A percentile compares a stretch with the other conserved stretches of the same genome.
Evolutionary conservation across 2,888 invertebrate genomes (phyloP).

Genomic region (Flexamia atlantica): DNA sequence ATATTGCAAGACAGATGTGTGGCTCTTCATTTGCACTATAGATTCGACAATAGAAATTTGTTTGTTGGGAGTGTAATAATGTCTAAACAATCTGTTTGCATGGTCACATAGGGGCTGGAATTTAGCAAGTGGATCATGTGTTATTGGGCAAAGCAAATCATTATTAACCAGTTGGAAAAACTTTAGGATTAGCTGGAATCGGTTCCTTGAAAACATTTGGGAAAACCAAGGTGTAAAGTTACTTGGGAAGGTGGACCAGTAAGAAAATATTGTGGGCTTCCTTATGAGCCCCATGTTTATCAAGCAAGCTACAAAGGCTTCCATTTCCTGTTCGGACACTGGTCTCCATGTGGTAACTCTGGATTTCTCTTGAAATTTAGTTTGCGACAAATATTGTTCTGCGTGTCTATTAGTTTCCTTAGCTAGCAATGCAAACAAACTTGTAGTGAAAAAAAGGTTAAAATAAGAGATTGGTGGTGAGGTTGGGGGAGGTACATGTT

Average conservation of each 20-base stretch:
- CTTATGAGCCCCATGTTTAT: background rate
- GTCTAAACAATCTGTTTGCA: background rate
- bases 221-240: background rate
- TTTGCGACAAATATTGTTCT: background rate
- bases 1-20: background rate
- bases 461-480: background rate
- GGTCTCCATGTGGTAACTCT: background rate
- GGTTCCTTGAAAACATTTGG: background rate
- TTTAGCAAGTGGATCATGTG: background rate
- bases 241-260: background rate
- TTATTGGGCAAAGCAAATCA: background rate
- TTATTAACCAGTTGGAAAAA: background rate
- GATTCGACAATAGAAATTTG: background rate
- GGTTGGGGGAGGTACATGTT: background rate
- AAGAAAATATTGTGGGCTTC: background rate
- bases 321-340: background rate
- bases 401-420: constrained; percentile 15
- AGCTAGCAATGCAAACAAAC: background rate
- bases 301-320: constrained; percentile 1
- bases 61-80: background rate
- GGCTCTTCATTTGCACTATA: background rate
- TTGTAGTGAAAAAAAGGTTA: constrained; percentile 22
- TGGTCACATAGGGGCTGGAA: background rate
- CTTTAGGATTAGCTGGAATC: background rate
- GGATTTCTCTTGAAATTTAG: background rate